phyloP scores from a whole-genome alignment of 2,113 vertebrate genomes.

The Gulo gulo region DNA sequence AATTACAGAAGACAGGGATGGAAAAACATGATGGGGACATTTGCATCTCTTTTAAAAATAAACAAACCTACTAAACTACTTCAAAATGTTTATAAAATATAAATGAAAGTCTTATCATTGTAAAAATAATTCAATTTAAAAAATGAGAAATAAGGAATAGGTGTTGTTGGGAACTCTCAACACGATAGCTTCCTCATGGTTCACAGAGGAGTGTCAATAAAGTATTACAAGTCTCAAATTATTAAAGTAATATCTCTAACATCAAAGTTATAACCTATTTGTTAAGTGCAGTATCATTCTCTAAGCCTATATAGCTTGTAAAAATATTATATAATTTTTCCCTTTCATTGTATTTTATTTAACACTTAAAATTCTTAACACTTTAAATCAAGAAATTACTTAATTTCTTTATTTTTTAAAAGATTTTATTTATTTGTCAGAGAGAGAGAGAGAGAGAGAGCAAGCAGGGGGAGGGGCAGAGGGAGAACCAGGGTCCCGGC shows the following conservation, averaged over 20 bases:
- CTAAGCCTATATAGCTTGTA: not conserved
- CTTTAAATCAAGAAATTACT: not conserved
- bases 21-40: not conserved
- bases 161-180: not conserved
- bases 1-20: not conserved
- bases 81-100: not conserved
- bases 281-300: not conserved
- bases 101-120: not conserved
- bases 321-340: conserved; percentile 20
- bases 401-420: not conserved
- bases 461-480: too few relatives aligned
- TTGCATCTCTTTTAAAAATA: not conserved
- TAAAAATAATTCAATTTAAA: not conserved
- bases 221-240: not conserved
- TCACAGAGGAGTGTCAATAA: not conserved
- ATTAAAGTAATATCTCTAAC: not conserved
- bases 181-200: not conserved
- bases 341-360: not conserved
- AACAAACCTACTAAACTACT: not conserved
- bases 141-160: not conserved
- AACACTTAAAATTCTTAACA: not conserved
- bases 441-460: too few relatives aligned
- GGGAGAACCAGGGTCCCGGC: too few relatives aligned
- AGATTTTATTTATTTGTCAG: too few relatives aligned
- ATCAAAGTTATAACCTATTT: not conserved